phyloP scores from a whole-genome alignment of 2,113 vertebrate genomes.

The Salvator merianae region DNA sequence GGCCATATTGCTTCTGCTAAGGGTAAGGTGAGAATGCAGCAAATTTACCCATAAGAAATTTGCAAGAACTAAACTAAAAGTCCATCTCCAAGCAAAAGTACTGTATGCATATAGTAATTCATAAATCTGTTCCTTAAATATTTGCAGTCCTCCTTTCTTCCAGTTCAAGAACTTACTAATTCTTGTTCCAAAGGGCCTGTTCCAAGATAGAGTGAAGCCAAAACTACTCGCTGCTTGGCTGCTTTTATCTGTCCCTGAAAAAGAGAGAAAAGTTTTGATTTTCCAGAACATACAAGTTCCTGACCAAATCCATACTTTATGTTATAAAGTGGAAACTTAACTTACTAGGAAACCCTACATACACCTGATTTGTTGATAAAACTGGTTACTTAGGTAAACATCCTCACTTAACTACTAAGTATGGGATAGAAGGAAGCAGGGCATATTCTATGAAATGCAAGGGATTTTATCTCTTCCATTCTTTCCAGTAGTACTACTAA shows the following conservation, averaged over 20 bases:
- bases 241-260: slow-evolving; percentile 85
- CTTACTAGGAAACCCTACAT: no score
- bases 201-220: slow-evolving; percentile 95
- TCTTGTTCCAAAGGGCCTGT: slow-evolving; percentile 92
- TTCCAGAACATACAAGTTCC: not conserved
- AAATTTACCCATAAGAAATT: not conserved
- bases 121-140: not conserved
- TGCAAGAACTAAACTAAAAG: not conserved
- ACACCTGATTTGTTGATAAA: no score
- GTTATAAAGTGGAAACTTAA: not conserved
- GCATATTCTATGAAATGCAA: no score
- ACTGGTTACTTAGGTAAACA: no score
- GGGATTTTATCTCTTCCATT: no score
- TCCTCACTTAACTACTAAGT: no score
- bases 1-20: no score
- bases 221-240: slow-evolving; percentile 89
- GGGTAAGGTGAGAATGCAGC: not conserved
- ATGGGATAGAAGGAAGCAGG: no score
- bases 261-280: slow-evolving; percentile 15
- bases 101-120: not conserved
- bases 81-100: not conserved
- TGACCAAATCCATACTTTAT: not conserved
- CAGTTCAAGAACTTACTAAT: slow-evolving; percentile 79
- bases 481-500: no score
- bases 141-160: not conserved